A percentile compares a stretch with the other conserved stretches of the same genome.
phyloP scores from a whole-genome alignment of 2,113 vertebrate species.

The Fregetta grallaria region DNA sequence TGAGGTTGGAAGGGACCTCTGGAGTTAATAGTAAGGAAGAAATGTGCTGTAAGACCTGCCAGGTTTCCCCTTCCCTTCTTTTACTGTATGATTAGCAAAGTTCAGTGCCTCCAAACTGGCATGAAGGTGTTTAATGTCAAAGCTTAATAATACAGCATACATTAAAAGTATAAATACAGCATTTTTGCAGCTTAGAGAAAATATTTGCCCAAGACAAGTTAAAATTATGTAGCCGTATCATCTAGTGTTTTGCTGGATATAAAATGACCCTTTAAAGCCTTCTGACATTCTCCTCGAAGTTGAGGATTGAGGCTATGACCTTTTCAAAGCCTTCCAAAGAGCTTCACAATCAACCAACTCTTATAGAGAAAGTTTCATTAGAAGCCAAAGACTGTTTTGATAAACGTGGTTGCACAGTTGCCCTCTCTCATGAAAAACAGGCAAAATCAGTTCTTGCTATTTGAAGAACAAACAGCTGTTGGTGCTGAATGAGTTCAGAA shows the following conservation, averaged over 20 bases:
- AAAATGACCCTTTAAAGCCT: slow-evolving; percentile 61
- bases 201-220: slow-evolving; percentile 52
- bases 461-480: not conserved
- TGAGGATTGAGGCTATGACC: slow-evolving; percentile 62
- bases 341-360: slow-evolving; percentile 7
- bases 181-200: slow-evolving; percentile 47
- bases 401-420: not conserved
- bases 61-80: not conserved
- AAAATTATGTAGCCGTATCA: slow-evolving; percentile 22
- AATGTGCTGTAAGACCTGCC: not conserved
- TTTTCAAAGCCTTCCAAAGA: slow-evolving; percentile 58
- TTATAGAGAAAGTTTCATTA: slow-evolving; percentile 23
- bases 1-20: not conserved
- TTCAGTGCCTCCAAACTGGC: slow-evolving; percentile 36
- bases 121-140: slow-evolving; percentile 66
- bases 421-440: not conserved
- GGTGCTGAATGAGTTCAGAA: not conserved
- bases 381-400: not conserved
- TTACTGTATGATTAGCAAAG: slow-evolving; percentile 51
- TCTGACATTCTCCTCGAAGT: slow-evolving; percentile 55
- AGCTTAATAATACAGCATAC: slow-evolving; percentile 58
- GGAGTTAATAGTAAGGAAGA: not conserved
- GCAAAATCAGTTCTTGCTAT: not conserved
- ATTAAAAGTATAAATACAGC: slow-evolving; percentile 63
- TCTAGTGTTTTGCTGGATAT: slow-evolving; percentile 25